Conservation (phyloP, 2,113 vertebrate genomes). For the Pimephales promelas region DNA sequence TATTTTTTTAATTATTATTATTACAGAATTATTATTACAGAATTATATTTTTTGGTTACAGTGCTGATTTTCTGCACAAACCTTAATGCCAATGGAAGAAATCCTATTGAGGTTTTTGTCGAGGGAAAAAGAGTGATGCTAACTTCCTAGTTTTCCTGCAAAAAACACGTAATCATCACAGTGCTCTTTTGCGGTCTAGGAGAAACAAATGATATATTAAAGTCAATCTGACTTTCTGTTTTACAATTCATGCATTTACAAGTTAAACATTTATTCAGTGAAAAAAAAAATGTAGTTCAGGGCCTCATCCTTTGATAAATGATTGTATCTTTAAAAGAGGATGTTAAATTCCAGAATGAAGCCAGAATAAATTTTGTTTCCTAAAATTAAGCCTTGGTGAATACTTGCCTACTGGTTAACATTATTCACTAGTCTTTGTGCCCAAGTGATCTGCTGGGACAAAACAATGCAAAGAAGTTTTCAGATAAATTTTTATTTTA, state of each 20-base stretch:
- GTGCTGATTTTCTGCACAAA: too few species aligned
- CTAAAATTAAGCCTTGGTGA: not conserved
- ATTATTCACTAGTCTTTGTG: not conserved
- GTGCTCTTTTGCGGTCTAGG: not conserved
- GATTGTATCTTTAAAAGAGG: not conserved
- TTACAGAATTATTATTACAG: too few species aligned
- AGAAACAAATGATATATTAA: not conserved
- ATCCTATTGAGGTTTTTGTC: too few species aligned
- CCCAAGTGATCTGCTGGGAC: not conserved
- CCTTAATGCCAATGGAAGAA: too few species aligned
- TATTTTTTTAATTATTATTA: too few species aligned
- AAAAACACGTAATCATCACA: not conserved
- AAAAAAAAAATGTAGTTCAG: not conserved
- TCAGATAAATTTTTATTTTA: not conserved
- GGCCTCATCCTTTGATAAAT: not conserved
- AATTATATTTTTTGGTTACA: too few species aligned
- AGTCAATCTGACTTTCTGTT: not conserved
- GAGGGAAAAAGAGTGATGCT: too few species aligned
- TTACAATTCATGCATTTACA: not conserved
- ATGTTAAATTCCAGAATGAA: not conserved
- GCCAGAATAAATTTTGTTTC: not conserved
- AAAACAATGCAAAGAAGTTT: not conserved
- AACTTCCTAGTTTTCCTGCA: too few species aligned
- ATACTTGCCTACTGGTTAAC: not conserved
- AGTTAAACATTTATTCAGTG: not conserved